Evolutionary conservation across 2,797 vertebrate species (phyloP), one percentile per base, ranked within the genome.

Genomic region (Toxotes lorentzi): DNA sequence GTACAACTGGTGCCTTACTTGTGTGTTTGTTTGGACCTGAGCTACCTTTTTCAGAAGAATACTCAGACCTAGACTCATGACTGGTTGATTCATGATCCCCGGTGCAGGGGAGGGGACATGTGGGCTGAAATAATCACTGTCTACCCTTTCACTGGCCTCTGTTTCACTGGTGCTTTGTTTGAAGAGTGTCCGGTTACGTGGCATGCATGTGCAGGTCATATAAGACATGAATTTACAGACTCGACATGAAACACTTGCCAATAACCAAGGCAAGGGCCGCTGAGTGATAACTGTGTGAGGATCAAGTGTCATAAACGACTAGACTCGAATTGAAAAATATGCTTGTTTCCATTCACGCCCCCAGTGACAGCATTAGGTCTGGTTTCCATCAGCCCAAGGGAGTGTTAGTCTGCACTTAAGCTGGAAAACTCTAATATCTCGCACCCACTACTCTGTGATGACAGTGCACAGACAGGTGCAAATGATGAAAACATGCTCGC

Each of bases 41-140:
- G 83, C 83, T 81, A 50, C 76, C 83, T 73, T 59, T 59, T 82
- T 83, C 41, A 86, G 56, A 76, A 71, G 54, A 38, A 45, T 69
- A 61, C 67, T 40, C 79, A 73, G 62, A 59, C 45, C 48, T 19
- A 21, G 32, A 58, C 67, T 83, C 81, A 69, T 81, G 74, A 76
- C 79, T 64, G 72, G 61, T 70, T 88, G 90, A 89, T 92, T 90
- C 79, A 86, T 86, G 81, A 87, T 83, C 59, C 78, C 54, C 47
- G 79, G 73, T 81, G 86, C 54, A 68, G 75, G 88, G 83, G 75
- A 80, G 73, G 86, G 35, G 78, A 54, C 21, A 24, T 51, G 65
- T 81, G 74, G 76, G 81, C 72, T 81, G 80, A 86, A 84, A 83
- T 82, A 81, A 88, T 93, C 86, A 83, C 79, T 58, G 87, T 88